Evolutionary conservation across 2,113 vertebrate species (phyloP).

Genomic region (Merops nubicus): DNA sequence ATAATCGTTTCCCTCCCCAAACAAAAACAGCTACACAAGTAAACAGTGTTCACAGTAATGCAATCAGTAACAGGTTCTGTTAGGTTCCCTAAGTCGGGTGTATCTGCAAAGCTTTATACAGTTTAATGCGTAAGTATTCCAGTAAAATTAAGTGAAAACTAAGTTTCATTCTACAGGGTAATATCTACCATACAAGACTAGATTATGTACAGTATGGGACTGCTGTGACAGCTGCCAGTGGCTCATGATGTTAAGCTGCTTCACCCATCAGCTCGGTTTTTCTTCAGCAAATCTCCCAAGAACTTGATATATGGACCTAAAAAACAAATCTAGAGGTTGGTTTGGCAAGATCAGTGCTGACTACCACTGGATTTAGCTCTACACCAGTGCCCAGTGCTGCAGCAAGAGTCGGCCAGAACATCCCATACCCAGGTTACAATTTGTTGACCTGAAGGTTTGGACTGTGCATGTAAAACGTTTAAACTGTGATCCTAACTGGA

Average conservation of each 20-base stretch:
- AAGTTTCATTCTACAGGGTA: slow-evolving; percentile 22
- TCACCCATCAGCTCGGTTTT: not conserved
- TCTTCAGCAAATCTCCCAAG: not conserved
- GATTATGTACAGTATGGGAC: slow-evolving; percentile 47
- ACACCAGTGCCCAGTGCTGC: not conserved
- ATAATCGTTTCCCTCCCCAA: not conserved
- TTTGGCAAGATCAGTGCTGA: slow-evolving; percentile 45
- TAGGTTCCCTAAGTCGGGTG: not conserved
- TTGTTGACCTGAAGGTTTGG: slow-evolving; percentile 33
- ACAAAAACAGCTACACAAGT: slow-evolving; percentile 37
- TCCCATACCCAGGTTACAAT: slow-evolving; percentile 1
- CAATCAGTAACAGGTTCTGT: slow-evolving; percentile 14
- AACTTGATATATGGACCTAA: not conserved
- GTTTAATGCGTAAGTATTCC: slow-evolving; percentile 50
- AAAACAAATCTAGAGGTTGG: not conserved
- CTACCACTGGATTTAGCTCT: not conserved
- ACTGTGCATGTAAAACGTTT: slow-evolving; percentile 16
- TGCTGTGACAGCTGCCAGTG: slow-evolving; percentile 19
- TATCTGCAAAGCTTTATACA: slow-evolving; percentile 41
- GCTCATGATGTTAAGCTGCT: not conserved
- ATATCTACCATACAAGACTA: slow-evolving; percentile 14
- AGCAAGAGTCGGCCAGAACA: not conserved
- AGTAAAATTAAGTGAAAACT: slow-evolving; percentile 57
- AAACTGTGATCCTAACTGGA: slow-evolving; percentile 34
- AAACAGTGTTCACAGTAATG: slow-evolving; percentile 51